Conservation (phyloP, 2,113 vertebrate genomes). For the Zosterops pallidus region DNA sequence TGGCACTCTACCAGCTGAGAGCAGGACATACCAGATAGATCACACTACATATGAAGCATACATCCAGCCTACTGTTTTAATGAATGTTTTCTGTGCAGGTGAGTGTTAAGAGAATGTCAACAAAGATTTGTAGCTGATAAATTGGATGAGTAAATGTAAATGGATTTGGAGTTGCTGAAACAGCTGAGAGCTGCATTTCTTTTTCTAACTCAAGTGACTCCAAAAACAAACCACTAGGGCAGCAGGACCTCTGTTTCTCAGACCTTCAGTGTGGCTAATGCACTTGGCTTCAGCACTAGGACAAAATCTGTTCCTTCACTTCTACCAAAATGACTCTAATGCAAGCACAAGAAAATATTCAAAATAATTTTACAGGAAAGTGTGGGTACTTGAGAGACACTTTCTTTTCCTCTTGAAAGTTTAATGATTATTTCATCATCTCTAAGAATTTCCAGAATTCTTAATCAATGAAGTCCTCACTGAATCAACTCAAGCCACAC, state of each 20-base stretch:
- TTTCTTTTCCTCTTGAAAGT: background rate
- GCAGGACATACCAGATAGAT: background rate
- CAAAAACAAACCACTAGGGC: background rate
- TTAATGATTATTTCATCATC: background rate
- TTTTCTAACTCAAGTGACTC: background rate
- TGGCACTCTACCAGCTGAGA: background rate
- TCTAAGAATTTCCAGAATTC: background rate
- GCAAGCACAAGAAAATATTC: background rate
- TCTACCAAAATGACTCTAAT: background rate
- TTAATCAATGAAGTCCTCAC: background rate
- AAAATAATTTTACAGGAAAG: background rate
- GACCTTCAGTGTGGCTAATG: background rate
- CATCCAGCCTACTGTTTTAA: background rate
- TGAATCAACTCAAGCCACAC: background rate
- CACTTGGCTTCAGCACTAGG: background rate
- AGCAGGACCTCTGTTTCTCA: background rate
- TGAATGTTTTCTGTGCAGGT: background rate
- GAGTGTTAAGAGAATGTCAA: background rate
- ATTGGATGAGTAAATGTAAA: background rate
- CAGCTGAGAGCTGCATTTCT: background rate
- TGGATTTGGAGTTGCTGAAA: background rate
- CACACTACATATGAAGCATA: background rate
- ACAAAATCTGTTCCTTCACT: background rate
- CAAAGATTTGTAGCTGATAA: background rate
- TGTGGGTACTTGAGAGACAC: background rate